phyloP scores from a whole-genome alignment of 2,113 vertebrate species.

The Agelaius tricolor region DNA sequence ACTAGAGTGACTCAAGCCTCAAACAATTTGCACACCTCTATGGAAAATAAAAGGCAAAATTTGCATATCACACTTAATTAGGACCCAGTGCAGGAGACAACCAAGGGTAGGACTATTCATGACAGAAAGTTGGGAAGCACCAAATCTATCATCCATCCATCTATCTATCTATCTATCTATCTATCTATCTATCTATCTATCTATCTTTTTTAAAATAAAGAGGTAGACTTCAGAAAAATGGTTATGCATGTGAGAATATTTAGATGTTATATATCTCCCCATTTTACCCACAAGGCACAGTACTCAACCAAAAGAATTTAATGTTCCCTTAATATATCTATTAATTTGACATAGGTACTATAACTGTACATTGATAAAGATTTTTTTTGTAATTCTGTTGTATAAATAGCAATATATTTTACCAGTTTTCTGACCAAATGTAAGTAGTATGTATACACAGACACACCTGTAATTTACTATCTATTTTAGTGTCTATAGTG shows the following conservation, averaged over 20 bases:
- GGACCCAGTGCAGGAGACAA: neutral
- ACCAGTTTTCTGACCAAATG: neutral
- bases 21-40: neutral
- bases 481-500: neutral
- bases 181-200: too few relatives aligned
- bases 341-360: neutral
- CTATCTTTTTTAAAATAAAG: too few relatives aligned
- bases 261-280: neutral
- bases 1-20: neutral
- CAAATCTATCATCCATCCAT: neutral
- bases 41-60: neutral
- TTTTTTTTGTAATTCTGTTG: neutral
- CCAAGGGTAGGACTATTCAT: neutral
- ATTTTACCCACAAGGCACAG: neutral
- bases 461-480: neutral
- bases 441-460: neutral
- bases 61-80: neutral
- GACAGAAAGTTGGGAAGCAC: neutral
- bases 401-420: neutral
- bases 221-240: neutral
- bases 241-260: neutral
- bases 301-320: neutral
- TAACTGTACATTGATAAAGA: neutral
- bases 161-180: too few relatives aligned
- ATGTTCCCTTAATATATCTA: neutral